These are phyloP conservation scores for Morus bassanus DNA, from an alignment of 2,797 vertebrate species.

Conservation along the genomic window DNA sequence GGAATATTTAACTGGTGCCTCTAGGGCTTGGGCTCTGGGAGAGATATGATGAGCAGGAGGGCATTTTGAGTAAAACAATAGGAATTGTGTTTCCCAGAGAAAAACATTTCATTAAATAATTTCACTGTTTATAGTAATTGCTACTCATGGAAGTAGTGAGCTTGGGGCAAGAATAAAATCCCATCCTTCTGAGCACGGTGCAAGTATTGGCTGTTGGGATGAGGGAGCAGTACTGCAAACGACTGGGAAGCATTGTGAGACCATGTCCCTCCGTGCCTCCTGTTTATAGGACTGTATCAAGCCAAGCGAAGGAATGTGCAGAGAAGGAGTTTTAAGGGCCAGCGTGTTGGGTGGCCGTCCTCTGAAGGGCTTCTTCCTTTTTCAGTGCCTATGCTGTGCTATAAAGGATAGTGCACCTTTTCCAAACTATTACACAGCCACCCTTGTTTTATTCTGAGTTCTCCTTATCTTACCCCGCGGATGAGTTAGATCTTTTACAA, in stretches of 20 bases:
- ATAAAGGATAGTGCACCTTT: neutral
- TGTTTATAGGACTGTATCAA: neutral
- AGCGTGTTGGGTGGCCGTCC: neutral
- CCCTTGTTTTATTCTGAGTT: neutral
- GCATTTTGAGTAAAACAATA: neutral
- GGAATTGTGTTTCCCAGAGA: neutral
- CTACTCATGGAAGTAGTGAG: neutral
- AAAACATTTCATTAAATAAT: neutral
- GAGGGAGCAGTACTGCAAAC: neutral
- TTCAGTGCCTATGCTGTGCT: neutral
- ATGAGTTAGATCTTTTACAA: neutral
- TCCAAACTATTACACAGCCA: neutral
- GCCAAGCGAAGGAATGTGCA: neutral
- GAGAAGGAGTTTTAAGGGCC: neutral
- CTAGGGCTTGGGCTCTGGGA: neutral
- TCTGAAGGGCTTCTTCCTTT: neutral
- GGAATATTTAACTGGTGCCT: neutral
- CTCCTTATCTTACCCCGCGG: neutral
- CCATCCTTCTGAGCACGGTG: neutral
- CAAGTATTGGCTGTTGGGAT: neutral
- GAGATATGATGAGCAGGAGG: neutral
- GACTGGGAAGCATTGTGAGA: neutral
- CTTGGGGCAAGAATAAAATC: neutral
- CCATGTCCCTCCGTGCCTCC: neutral
- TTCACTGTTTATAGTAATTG: neutral